Base-by-base conservation (phyloP, 1,140 invertebrate genomes). In the Mactra quadrangularis region DNA sequence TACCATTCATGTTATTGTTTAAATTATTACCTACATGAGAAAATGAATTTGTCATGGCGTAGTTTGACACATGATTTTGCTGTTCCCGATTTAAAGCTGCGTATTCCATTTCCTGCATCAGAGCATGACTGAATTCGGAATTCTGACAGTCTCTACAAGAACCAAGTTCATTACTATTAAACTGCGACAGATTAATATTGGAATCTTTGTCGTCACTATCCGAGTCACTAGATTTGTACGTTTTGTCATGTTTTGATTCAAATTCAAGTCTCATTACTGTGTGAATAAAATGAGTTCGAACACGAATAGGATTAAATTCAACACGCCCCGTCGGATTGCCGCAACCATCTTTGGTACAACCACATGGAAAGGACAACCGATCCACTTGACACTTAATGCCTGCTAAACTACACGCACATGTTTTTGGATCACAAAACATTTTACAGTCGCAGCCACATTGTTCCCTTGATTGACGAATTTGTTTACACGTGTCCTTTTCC, bases 341-440 rank as follows among this genome's bases (percentile, higher is more conserved):
- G 93, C 98, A 99, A 60, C 97, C 97, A 88, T 99, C 98, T 83
- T 97, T 95, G 0, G 96, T 96, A 93, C 98, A 99, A 27, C 98
- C 97, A 93, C 98, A 99, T 0, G 98, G 98, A 92, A 99, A 99
- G 89, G 97, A 98, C 53, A 97, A 94, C 83, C 98, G 95, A 93
- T 99, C 98, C 27, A 99, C 97, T 94, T 98, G 97, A 92, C 97
- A 99, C 94, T 99, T 98, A 81, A 99, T 99, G 33, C 97, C 98
- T 62, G 96, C 97, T 90, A 97, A 95, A 91, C 97, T 97, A 93
- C 98, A 99, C 33, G 96, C 96, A 93, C 98, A 99, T 25, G 96
- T 97, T 88, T 98, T 97, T 0, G 98, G 98, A 94, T 99, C 97
- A 94, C 98, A 99, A 88, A 96, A 93, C 52, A 96, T 96, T 93